Evolutionary conservation across 2,888 invertebrate species (phyloP).

Genomic region (Lucinisca nassula): DNA sequence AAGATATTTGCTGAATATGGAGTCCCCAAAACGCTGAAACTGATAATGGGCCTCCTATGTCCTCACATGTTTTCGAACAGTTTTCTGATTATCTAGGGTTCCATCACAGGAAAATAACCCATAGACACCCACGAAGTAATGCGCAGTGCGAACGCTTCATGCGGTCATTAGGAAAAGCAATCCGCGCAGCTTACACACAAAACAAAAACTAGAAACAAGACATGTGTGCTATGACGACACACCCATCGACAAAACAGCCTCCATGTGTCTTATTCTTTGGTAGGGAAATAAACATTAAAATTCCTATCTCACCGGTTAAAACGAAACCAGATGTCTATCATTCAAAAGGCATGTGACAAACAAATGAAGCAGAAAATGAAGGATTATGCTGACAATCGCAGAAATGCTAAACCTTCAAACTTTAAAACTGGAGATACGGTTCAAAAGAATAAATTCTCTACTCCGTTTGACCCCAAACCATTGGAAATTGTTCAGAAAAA

Average conservation of each 20-base stretch:
- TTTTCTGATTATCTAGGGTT: constrained; percentile 46
- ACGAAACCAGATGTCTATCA: neutral
- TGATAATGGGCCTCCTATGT: constrained; percentile 68
- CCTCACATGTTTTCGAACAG: constrained; percentile 36
- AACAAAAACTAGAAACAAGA: neutral
- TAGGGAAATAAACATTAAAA: neutral
- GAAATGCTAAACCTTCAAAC: neutral
- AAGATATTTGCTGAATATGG: constrained; percentile 57
- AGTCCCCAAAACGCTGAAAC: constrained; percentile 59
- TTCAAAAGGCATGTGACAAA: neutral
- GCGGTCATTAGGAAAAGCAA: neutral
- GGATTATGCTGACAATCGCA: neutral
- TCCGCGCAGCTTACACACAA: neutral
- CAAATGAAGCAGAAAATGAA: neutral
- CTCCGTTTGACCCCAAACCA: no score
- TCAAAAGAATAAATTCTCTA: neutral
- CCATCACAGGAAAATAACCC: constrained; percentile 50
- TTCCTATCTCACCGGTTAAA: neutral
- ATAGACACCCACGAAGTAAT: neutral
- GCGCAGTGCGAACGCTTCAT: neutral
- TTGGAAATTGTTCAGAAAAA: no score
- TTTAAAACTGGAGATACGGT: neutral
- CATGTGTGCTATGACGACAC: neutral
- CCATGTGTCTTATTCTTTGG: neutral
- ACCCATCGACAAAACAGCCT: neutral